Conservation (phyloP, 2,797 vertebrate genomes). For the Tadarida brasiliensis region DNA sequence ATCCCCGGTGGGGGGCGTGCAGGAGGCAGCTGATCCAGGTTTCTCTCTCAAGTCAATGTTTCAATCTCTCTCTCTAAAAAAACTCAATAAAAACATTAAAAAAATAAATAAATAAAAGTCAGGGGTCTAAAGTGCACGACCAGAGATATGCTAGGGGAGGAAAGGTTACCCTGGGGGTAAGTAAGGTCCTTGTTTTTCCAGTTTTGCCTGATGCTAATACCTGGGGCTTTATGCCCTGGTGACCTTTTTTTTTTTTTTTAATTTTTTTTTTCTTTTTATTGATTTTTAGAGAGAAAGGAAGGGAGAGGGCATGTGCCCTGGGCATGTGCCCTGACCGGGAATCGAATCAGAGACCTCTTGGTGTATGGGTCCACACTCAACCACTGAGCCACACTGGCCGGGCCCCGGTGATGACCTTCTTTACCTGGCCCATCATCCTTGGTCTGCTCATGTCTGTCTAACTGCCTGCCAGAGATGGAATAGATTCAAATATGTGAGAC, state of each 20-base stretch:
- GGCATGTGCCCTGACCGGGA: no score
- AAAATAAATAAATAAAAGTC: background rate
- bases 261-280: no score
- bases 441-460: background rate
- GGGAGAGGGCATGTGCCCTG: no score
- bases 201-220: background rate
- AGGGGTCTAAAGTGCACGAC: background rate
- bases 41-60: no score
- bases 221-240: background rate
- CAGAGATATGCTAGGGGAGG: background rate
- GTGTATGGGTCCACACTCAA: no score
- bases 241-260: background rate
- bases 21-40: no score
- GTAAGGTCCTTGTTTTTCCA: background rate
- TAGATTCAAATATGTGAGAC: conserved; percentile 53
- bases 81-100: no score
- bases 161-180: background rate
- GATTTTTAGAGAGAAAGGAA: no score
- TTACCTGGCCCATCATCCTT: background rate
- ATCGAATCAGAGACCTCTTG: no score
- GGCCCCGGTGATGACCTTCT: background rate
- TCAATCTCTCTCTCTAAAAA: no score
- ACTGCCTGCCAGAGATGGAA: background rate
- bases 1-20: no score
- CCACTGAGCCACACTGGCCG: no score